Evolutionary conservation across 2,797 vertebrate genomes (phyloP).

Genomic region (Alauda arvensis): DNA sequence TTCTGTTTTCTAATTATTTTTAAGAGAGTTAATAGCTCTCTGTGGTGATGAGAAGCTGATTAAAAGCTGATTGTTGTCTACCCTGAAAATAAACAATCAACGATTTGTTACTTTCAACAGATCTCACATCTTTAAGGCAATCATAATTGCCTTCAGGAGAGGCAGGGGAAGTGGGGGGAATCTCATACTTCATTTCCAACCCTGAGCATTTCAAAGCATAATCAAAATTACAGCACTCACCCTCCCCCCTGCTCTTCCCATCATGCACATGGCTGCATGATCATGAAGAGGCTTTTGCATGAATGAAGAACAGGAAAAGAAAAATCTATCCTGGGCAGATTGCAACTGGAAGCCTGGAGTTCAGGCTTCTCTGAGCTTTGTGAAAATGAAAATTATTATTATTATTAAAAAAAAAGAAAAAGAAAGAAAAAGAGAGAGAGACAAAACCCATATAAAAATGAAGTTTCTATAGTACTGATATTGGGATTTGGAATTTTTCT

Average conservation of each 20-base stretch:
- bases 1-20: slow-evolving; percentile 51
- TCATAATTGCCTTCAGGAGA: slow-evolving; percentile 14
- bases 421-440: background rate
- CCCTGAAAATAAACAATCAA: slow-evolving; percentile 28
- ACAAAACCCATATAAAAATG: background rate
- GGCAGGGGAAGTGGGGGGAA: background rate
- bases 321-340: background rate
- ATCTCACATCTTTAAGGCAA: background rate
- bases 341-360: background rate
- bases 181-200: slow-evolving; percentile 18
- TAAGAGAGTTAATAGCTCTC: slow-evolving; percentile 21
- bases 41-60: slow-evolving; percentile 1
- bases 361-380: background rate
- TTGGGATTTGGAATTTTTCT: background rate
- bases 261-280: background rate
- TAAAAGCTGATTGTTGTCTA: slow-evolving; percentile 48
- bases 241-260: background rate
- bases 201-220: slow-evolving; percentile 14
- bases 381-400: background rate
- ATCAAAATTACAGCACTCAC: background rate
- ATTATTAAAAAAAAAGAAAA: too few species aligned
- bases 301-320: background rate
- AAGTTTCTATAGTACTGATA: background rate
- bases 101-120: slow-evolving; percentile 33
- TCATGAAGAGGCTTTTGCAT: background rate